Conservation (phyloP, 2,113 vertebrate species). For the Chascanopsetta lugubris region DNA sequence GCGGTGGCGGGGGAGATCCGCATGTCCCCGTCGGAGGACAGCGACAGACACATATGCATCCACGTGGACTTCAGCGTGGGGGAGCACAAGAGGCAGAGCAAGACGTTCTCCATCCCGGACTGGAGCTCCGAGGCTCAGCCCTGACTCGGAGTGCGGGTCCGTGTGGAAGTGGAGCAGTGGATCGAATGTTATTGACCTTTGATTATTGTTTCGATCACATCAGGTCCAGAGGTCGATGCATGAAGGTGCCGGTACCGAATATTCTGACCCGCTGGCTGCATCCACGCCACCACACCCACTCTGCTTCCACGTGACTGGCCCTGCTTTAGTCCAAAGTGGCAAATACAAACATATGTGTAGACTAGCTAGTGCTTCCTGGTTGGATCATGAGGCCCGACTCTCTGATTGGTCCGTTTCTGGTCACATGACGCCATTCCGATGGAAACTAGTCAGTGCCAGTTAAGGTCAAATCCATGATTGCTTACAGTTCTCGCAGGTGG, state of each 20-base stretch:
- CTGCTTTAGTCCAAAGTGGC: too few species aligned
- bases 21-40: conserved; percentile 84
- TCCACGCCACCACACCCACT: neutral
- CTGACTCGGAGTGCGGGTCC: neutral
- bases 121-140: conserved; percentile 68
- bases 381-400: too few species aligned
- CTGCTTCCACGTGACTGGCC: neutral
- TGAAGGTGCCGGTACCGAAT: neutral
- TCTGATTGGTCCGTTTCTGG: too few species aligned
- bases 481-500: too few species aligned
- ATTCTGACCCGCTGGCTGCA: neutral
- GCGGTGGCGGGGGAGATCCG: conserved; percentile 81
- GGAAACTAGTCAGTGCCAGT: too few species aligned
- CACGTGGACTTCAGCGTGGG: conserved; percentile 84
- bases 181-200: too few species aligned
- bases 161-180: too few species aligned
- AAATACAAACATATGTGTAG: too few species aligned
- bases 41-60: conserved; percentile 84
- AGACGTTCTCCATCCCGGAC: conserved; percentile 87
- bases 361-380: too few species aligned
- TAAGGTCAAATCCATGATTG: too few species aligned
- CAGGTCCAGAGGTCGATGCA: neutral
- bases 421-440: too few species aligned
- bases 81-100: conserved; percentile 81
- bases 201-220: neutral